These are phyloP conservation scores for Drosophila austrosaltans DNA, from an alignment of 2,888 invertebrate species.

Conservation along the genomic window DNA sequence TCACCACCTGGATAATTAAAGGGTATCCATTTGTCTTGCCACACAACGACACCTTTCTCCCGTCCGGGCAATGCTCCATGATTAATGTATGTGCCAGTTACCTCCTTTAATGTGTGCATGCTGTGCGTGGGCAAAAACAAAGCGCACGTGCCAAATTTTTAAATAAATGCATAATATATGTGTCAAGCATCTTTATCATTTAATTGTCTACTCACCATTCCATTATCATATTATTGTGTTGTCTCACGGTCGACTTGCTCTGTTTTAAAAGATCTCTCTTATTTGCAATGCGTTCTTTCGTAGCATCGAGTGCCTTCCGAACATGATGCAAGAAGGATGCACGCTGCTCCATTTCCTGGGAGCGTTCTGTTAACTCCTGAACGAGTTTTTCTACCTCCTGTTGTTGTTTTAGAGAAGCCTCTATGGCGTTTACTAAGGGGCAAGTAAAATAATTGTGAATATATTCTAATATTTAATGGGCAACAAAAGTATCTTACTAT, in stretches of 20 bases:
- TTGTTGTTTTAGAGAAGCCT: neutral
- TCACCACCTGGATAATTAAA: slow-evolving; percentile 39
- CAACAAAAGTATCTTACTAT: slow-evolving; percentile 33
- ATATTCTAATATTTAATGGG: neutral
- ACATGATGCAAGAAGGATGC: slow-evolving; percentile 21
- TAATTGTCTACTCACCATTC: slow-evolving; percentile 42
- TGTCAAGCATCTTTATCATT: neutral
- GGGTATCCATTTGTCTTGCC: slow-evolving; percentile 38
- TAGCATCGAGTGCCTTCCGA: slow-evolving; percentile 27
- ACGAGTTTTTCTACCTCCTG: slow-evolving; percentile 11
- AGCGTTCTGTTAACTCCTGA: neutral
- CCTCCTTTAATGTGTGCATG: slow-evolving; percentile 50
- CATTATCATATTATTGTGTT: slow-evolving; percentile 32
- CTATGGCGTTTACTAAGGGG: neutral
- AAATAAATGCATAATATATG: neutral
- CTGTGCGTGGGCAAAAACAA: slow-evolving; percentile 35
- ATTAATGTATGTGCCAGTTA: slow-evolving; percentile 57
- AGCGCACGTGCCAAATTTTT: neutral
- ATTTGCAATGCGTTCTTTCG: slow-evolving; percentile 15
- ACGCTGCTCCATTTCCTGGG: slow-evolving; percentile 34
- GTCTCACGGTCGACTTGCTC: slow-evolving; percentile 4
- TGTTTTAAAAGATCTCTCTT: slow-evolving; percentile 28
- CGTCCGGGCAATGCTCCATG: slow-evolving; percentile 47
- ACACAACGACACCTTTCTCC: slow-evolving; percentile 50
- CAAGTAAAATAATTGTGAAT: neutral